These are phyloP conservation scores for Typhlichthys subterraneus DNA, from an alignment of 2,797 vertebrate genomes.

Conservation along the genomic window DNA sequence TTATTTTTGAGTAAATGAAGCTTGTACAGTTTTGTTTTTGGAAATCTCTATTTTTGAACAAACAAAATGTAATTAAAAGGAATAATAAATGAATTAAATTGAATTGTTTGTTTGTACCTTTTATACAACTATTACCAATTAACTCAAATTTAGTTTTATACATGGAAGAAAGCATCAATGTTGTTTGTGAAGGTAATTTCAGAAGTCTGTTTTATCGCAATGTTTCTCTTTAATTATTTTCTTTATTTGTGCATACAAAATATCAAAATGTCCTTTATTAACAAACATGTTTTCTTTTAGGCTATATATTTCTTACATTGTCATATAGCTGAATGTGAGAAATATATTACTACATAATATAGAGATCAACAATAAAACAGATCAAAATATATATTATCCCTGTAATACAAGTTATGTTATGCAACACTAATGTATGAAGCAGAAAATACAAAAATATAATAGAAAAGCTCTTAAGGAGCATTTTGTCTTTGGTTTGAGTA, in stretches of 20 bases:
- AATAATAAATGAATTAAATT: slow-evolving; percentile 23
- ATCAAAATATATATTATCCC: slow-evolving; percentile 81
- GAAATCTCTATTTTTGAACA: slow-evolving; percentile 21
- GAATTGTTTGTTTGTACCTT: too few relatives aligned
- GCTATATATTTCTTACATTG: slow-evolving; percentile 55
- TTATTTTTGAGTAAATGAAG: slow-evolving; percentile 7
- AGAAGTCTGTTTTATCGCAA: slow-evolving; percentile 61
- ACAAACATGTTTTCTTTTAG: slow-evolving; percentile 62
- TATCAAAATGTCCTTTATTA: slow-evolving; percentile 61
- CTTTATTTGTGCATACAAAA: slow-evolving; percentile 77
- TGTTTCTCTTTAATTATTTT: slow-evolving; percentile 72
- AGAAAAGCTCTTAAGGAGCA: slow-evolving; percentile 71
- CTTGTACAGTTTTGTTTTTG: slow-evolving; percentile 35
- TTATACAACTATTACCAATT: neutral
- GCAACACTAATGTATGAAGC: slow-evolving; percentile 62
- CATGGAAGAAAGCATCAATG: too few relatives aligned
- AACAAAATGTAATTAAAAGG: slow-evolving; percentile 23
- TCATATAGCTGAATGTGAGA: slow-evolving; percentile 78
- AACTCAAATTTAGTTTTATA: too few relatives aligned
- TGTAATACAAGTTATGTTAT: slow-evolving; percentile 68
- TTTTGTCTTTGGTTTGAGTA: slow-evolving; percentile 74
- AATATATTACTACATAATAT: slow-evolving; percentile 86
- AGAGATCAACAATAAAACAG: slow-evolving; percentile 69
- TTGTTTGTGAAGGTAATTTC: too few relatives aligned
- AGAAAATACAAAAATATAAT: slow-evolving; percentile 77